Base-by-base conservation (phyloP, 1,140 invertebrate genomes). In the Archivesica marissinica region DNA sequence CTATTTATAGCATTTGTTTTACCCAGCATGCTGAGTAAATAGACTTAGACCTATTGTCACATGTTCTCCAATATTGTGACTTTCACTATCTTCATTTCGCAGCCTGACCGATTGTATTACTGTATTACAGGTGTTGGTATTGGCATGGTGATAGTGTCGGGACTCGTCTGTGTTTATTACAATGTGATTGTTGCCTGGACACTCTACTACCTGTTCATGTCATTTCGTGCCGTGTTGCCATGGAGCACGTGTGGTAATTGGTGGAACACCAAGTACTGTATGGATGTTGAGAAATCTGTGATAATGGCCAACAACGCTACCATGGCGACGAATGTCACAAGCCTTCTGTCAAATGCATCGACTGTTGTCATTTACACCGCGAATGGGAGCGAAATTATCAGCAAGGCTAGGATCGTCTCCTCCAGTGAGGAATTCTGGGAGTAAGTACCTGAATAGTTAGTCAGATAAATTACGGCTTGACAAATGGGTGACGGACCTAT, bases 101-200 rank as follows among this genome's bases (percentile, higher is more conserved):
- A n/a, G n/a, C n/a, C n/a, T n/a, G n/a, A n/a, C n/a, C n/a, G n/a
- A n/a, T n/a, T n/a, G n/a, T n/a, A n/a, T n/a, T n/a, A n/a, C n/a
- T n/a, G 56, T 56, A 52, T 86, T 76, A 76, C 78, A 93, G 93
- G 93, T 79, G 88, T 93, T 74, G 93, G 93, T 50, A 87, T 91
- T 38, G 93, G 93, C 2, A 93, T 93, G 93, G 90, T 93, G 39
- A 96, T 99, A 75, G 98, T 99, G 7, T 99, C 98, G 0, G 99
- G 98, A 93, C 98, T 99, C 91, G 98, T 99, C 41, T 98, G 98
- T n/a, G 95, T 99, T 54, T 99, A 99, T 94, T 99, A 99, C 94
- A 99, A 99, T 94, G 99, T 98, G 23, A 99, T 99, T 89, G 98
- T 99, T 80, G 98, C 98, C 28, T 99, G 98, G 98, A 99, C 98